Conservation (phyloP, 1,140 invertebrate genomes). For the Oncopeltus fasciatus region DNA sequence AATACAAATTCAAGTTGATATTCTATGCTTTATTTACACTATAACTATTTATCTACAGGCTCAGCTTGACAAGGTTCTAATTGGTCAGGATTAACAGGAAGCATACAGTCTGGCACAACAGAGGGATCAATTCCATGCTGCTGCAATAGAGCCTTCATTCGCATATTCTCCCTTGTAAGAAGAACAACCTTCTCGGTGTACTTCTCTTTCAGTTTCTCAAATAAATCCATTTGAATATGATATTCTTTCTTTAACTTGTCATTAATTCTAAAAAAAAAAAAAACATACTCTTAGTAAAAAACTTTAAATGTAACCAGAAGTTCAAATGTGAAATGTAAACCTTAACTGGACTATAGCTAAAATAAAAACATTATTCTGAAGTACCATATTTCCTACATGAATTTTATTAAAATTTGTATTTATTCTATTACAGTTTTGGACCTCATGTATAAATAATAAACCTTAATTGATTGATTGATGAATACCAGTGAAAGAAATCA, state of each 20-base stretch:
- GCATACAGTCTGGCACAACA: neutral
- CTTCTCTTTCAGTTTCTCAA: slow-evolving; percentile 35
- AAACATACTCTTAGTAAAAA: no score
- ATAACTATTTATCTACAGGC: neutral
- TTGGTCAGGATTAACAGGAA: neutral
- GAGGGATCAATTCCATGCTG: neutral
- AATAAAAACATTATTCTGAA: no score
- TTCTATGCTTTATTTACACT: no score
- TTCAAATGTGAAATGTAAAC: neutral
- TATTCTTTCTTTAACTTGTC: slow-evolving; percentile 58
- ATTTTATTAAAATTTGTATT: no score
- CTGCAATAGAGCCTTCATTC: slow-evolving; percentile 10
- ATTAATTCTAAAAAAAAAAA: slow-evolving; percentile 35
- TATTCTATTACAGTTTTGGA: no score
- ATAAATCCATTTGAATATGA: slow-evolving; percentile 52
- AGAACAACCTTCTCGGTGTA: slow-evolving; percentile 34
- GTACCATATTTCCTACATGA: no score
- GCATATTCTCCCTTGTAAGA: slow-evolving; percentile 30
- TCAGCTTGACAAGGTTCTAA: neutral
- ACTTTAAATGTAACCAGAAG: neutral
- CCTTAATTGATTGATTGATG: no score
- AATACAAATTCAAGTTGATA: no score
- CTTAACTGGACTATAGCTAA: no score
- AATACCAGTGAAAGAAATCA: no score
- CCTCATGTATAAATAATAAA: no score